phyloP scores from a whole-genome alignment of 2,113 vertebrate genomes.

The Albula goreensis region DNA sequence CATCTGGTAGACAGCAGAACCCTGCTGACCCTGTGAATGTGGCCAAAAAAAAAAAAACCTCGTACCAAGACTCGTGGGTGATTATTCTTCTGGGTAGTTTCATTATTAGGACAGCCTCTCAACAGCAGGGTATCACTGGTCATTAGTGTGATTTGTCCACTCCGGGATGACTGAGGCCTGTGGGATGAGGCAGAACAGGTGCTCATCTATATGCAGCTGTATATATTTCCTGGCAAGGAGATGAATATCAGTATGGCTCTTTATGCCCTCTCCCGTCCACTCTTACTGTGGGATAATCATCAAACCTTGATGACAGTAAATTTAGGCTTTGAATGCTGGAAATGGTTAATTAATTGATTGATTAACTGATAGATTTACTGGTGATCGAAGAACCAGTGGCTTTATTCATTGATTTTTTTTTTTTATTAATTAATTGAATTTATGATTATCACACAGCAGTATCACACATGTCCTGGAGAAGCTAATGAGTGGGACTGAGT shows the following conservation, averaged over 20 bases:
- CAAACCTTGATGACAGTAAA: too few relatives aligned
- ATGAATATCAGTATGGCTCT: neutral
- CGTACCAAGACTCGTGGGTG: neutral
- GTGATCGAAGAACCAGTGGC: too few relatives aligned
- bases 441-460: too few relatives aligned
- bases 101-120: slow-evolving; percentile 1
- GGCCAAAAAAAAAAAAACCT: neutral
- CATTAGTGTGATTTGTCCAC: slow-evolving; percentile 1
- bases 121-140: neutral
- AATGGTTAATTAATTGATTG: too few relatives aligned
- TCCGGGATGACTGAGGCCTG: neutral
- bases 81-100: slow-evolving; percentile 1
- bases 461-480: neutral
- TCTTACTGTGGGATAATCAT: neutral
- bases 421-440: too few relatives aligned
- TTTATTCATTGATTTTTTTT: too few relatives aligned
- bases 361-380: too few relatives aligned
- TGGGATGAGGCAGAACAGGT: neutral
- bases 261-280: neutral
- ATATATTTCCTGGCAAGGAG: neutral
- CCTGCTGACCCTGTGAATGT: neutral
- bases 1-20: neutral
- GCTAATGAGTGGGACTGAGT: neutral
- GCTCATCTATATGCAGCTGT: slow-evolving; percentile 2
- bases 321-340: too few relatives aligned